Evolutionary conservation across 2,888 invertebrate genomes (phyloP), one percentile per base, ranked within the genome.

Genomic region (Scaptomyza parva): DNA sequence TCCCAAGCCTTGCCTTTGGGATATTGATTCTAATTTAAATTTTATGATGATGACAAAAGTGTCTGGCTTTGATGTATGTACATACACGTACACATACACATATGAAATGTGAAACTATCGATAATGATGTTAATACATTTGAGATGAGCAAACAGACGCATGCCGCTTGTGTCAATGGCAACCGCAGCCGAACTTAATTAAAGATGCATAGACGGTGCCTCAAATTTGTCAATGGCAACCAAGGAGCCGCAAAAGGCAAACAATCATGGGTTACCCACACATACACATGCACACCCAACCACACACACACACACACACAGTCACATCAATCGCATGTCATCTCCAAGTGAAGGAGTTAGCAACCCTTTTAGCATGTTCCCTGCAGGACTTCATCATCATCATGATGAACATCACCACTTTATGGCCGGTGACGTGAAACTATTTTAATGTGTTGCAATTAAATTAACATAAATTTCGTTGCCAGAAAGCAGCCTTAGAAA

Each of bases 381-480:
- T 64, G 70, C 52, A 68, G 81, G 76, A 80, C 74, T 69, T 74
- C 77, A 66, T 35, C 37, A 35, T 14, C 77, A 66, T 33, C 14
- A 28, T 28, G 3, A n/a, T 33, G n/a, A n/a, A 5, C 37, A 2
- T 14, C 14, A 14, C 37, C 37, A 39, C 18, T 20, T 55, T 55
- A 50, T 22, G 12, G 11, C 33, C 39, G 52, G 17, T 69, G 69
- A 75, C 84, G 70, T 72, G 80, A 71, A 86, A 86, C 85, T 86
- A 86, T 86, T 86, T 76, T 80, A 86, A 86, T 86, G 85, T 86
- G 87, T 82, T 76, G 86, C 85, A 86, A 86, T 86, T 85, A 86
- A 86, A 86, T 86, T 85, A 86, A 86, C 85, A 86, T 86, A 78
- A 78, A 78, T 74, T 86, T 79, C 62, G 54, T 47, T 41, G 74